A percentile compares a stretch with the other conserved stretches of the same genome.
phyloP scores from a whole-genome alignment of 2,113 vertebrate species.

The Cyanistes caeruleus region DNA sequence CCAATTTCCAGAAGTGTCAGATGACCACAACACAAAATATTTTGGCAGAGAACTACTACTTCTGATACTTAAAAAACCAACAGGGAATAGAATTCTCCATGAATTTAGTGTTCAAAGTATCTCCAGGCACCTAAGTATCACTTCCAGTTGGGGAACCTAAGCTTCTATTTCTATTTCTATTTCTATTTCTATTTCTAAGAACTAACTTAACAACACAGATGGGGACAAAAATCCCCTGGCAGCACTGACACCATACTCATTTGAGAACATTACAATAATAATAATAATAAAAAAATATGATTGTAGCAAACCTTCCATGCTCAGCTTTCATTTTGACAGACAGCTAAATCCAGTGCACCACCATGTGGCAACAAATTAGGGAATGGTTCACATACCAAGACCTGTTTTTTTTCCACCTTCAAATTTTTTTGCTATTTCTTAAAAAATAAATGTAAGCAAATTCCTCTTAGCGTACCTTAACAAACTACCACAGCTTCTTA shows the following conservation, averaged over 20 bases:
- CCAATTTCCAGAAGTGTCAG: background rate
- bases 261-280: background rate
- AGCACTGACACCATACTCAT: background rate
- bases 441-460: background rate
- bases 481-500: background rate
- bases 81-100: background rate
- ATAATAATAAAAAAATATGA: background rate
- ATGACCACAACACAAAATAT: background rate
- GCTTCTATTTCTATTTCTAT: background rate
- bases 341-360: slow-evolving; percentile 66
- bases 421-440: background rate
- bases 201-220: background rate
- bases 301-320: slow-evolving; percentile 1
- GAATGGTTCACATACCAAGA: background rate
- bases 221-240: background rate
- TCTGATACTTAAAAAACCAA: background rate
- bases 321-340: slow-evolving; percentile 20
- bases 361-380: slow-evolving; percentile 41
- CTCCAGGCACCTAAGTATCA: background rate
- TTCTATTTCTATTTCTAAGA: background rate
- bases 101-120: background rate
- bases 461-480: background rate
- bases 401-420: background rate
- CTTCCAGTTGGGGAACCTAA: background rate
- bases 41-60: background rate